Evolutionary conservation across 2,888 invertebrate species (phyloP).

Genomic region (Nemotelus nigrinus): DNA sequence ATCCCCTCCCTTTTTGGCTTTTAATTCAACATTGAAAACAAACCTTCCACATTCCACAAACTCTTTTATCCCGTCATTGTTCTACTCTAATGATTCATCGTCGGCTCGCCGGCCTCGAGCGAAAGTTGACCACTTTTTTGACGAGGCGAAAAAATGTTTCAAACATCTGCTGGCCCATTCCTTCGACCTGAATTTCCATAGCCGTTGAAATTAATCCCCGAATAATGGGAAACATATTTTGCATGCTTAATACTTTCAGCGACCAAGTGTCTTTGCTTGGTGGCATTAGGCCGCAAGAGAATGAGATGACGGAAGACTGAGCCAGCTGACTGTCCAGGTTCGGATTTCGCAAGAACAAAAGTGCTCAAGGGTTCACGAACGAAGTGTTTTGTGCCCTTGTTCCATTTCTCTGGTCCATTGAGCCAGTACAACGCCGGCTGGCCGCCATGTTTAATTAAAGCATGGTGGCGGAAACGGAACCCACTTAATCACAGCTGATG

Average conservation of each 20-base stretch:
- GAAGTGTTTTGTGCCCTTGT: neutral
- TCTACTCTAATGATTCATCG: too few species aligned
- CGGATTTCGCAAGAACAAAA: slow-evolving; percentile 23
- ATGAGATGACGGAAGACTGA: too few species aligned
- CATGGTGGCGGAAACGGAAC: slow-evolving; percentile 2
- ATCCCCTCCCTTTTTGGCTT: too few species aligned
- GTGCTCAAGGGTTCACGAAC: slow-evolving; percentile 32
- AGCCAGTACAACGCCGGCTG: neutral
- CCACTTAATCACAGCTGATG: slow-evolving; percentile 36
- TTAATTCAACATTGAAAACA: too few species aligned
- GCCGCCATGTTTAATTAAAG: slow-evolving; percentile 31
- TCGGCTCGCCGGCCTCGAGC: too few species aligned
- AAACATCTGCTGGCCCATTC: slow-evolving; percentile 5
- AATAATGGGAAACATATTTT: slow-evolving; percentile 40
- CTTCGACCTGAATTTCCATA: slow-evolving; percentile 18
- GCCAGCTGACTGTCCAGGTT: neutral
- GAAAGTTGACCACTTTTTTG: too few species aligned
- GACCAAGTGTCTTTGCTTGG: slow-evolving; percentile 21
- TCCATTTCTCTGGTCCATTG: neutral
- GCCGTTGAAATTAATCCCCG: slow-evolving; percentile 30
- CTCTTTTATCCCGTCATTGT: too few species aligned
- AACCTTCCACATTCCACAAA: too few species aligned
- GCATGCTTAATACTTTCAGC: slow-evolving; percentile 32
- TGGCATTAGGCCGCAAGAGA: slow-evolving; percentile 1
- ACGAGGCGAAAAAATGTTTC: neutral